These are phyloP conservation scores for Papilio polytes DNA, from an alignment of 1,140 invertebrate species.

Conservation along the genomic window DNA sequence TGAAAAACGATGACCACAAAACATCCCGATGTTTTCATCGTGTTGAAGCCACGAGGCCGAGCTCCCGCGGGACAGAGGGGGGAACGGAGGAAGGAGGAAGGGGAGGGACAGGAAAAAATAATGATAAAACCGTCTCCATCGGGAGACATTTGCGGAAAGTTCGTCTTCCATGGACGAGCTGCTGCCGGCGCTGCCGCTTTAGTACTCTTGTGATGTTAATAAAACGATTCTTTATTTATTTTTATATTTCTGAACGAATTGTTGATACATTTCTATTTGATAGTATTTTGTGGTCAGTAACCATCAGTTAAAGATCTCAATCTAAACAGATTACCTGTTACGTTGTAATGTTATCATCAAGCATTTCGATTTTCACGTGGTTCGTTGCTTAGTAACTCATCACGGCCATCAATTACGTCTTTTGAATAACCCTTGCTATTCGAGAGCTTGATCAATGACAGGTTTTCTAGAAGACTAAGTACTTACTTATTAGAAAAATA, in stretches of 20 bases:
- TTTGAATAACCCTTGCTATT: background rate
- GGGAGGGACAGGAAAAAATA: conserved; percentile 65
- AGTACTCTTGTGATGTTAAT: conserved; percentile 3
- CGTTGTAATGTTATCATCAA: no score
- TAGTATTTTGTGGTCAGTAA: no score
- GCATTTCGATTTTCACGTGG: no score
- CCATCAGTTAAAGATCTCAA: no score
- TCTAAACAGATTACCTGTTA: no score
- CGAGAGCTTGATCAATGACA: background rate
- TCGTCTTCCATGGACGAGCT: conserved; percentile 18
- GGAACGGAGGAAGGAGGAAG: conserved; percentile 36
- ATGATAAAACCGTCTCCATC: conserved; percentile 66
- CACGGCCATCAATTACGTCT: no score
- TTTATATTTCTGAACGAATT: background rate
- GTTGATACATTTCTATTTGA: background rate
- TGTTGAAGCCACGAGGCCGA: conserved; percentile 62
- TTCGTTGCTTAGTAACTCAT: no score
- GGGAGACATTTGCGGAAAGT: conserved; percentile 43
- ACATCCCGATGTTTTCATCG: conserved; percentile 55
- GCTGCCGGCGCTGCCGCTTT: background rate
- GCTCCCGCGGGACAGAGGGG: conserved; percentile 50
- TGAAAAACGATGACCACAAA: conserved; percentile 42
- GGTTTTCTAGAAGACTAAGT: background rate
- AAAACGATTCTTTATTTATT: background rate
- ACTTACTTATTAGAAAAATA: no score